Percentiles rank a stretch among this genome's conserved stretches.
Evolutionary conservation across 2,888 invertebrate species (phyloP).

Genomic region (Agrotis ipsilon): DNA sequence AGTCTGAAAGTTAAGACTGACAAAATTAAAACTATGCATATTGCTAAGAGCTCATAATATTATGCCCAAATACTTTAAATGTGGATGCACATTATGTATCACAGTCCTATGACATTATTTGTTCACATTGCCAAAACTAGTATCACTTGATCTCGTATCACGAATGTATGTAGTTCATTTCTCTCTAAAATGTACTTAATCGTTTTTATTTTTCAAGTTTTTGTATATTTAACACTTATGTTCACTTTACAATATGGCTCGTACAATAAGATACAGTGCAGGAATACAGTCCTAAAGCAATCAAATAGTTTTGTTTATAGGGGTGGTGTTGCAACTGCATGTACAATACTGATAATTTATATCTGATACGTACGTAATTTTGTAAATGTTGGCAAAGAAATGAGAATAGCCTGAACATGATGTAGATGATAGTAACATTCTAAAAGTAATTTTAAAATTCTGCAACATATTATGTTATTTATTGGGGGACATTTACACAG

Average conservation of each 20-base stretch:
- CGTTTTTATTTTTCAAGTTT: background rate
- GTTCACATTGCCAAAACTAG: conserved; percentile 17
- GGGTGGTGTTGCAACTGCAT: background rate
- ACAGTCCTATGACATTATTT: background rate
- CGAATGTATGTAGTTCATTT: background rate
- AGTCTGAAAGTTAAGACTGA: too few relatives aligned
- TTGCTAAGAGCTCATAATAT: too few relatives aligned
- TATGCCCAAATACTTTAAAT: background rate
- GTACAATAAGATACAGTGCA: background rate
- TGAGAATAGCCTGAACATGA: too few relatives aligned
- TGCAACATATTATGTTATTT: too few relatives aligned
- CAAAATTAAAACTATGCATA: too few relatives aligned
- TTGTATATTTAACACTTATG: conserved; percentile 8
- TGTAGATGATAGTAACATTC: too few relatives aligned
- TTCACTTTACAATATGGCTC: background rate
- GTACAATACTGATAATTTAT: background rate
- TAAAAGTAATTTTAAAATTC: too few relatives aligned
- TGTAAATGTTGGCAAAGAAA: too few relatives aligned
- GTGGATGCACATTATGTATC: background rate
- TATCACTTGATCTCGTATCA: conserved; percentile 40
- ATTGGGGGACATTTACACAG: too few relatives aligned
- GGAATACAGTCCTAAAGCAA: background rate
- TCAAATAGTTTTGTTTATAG: background rate
- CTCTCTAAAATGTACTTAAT: background rate
- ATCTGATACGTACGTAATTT: too few relatives aligned